A percentile compares a stretch with the other conserved stretches of the same genome.
Evolutionary conservation across 2,113 vertebrate genomes (phyloP).

Genomic region (Grammomys surdaster): DNA sequence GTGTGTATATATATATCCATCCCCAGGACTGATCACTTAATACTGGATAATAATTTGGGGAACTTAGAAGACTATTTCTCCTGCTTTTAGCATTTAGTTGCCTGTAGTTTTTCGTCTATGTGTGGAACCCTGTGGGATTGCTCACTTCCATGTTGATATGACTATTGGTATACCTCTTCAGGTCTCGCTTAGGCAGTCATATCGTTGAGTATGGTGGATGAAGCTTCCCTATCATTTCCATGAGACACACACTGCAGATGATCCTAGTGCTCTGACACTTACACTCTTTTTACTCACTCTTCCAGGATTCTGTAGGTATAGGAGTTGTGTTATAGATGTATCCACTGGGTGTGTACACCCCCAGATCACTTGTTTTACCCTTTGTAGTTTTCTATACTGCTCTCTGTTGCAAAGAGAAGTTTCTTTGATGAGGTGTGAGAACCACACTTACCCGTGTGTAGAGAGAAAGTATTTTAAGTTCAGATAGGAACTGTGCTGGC

Average conservation of each 20-base stretch:
- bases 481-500: neutral
- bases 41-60: neutral
- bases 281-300: neutral
- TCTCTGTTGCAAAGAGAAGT: neutral
- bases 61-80: neutral
- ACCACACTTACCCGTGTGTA: neutral
- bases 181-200: neutral
- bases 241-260: neutral
- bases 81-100: neutral
- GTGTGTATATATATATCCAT: neutral
- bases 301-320: neutral
- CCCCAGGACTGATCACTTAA: neutral
- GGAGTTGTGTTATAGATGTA: neutral
- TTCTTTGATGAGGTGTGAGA: neutral
- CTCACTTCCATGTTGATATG: neutral
- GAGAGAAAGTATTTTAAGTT: neutral
- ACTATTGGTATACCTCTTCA: neutral
- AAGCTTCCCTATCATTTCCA: neutral
- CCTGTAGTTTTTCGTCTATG: neutral
- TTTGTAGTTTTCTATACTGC: neutral
- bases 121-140: neutral
- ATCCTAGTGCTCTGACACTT: neutral
- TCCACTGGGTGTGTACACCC: neutral
- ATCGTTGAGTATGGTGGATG: neutral
- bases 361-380: neutral